A percentile compares a stretch with the other conserved stretches of the same genome.
Evolutionary conservation across 2,113 vertebrate genomes (phyloP).

Genomic region (Triplophysa rosa): DNA sequence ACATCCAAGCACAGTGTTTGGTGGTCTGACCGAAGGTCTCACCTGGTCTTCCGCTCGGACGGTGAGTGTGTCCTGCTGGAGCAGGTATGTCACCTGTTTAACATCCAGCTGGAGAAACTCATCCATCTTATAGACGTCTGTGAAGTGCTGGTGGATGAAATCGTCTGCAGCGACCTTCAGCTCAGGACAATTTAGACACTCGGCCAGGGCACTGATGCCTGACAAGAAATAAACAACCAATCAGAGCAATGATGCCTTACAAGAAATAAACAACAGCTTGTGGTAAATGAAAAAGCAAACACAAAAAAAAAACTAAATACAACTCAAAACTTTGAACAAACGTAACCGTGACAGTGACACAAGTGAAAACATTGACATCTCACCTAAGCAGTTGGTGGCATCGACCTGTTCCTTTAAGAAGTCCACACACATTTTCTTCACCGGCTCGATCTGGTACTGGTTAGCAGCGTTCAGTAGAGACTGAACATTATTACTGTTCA

Average conservation of each 20-base stretch:
- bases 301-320: too few relatives aligned
- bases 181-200: slow-evolving; percentile 86
- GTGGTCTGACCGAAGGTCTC: neutral
- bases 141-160: slow-evolving; percentile 89
- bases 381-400: slow-evolving; percentile 96
- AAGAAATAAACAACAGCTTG: too few relatives aligned
- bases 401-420: slow-evolving; percentile 97
- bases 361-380: slow-evolving; percentile 16
- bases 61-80: slow-evolving; percentile 85
- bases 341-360: too few relatives aligned
- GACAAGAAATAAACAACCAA: neutral
- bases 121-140: slow-evolving; percentile 88
- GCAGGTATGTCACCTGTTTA: slow-evolving; percentile 85
- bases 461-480: slow-evolving; percentile 95
- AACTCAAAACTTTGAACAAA: too few relatives aligned
- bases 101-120: slow-evolving; percentile 89
- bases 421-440: slow-evolving; percentile 98
- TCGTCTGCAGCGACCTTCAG: slow-evolving; percentile 86
- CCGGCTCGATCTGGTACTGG: slow-evolving; percentile 98
- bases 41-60: slow-evolving; percentile 89
- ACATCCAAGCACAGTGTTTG: neutral
- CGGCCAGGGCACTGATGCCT: slow-evolving; percentile 88
- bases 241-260: neutral
- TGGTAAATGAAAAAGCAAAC: neutral
- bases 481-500: slow-evolving; percentile 97